Evolutionary conservation across 2,888 invertebrate species (phyloP), one percentile per base, ranked within the genome.

Genomic region (Drosophila yooni): DNA sequence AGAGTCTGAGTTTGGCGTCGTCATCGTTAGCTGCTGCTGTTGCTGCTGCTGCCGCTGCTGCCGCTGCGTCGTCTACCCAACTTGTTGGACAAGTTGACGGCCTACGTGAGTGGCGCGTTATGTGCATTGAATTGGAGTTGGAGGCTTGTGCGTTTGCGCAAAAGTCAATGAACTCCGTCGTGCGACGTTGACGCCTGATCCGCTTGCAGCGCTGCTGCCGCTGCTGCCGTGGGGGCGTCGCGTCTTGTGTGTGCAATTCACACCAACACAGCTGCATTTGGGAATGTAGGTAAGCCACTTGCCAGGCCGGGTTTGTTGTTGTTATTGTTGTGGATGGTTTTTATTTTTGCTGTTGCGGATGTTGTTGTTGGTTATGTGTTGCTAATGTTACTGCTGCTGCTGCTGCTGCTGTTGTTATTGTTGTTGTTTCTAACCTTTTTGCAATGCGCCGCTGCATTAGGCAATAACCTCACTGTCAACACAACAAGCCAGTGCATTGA

Each of bases 231-330:
- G 77, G 77, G 80, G 80, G 77, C 80, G 77, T 75, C 80, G 70
- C 61, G 76, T 64, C 80, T 78, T 78, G 79, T 74, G 66, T 70
- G 73, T 84, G 88, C 83, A 83, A 83, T 83, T 88, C 66, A 85
- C 88, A 82, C 88, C 69, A 82, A 80, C 70, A 79, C 74, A 70
- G 61, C 67, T 65, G 70, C 82, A 76, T 76, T 74, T 71, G 86
- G 87, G 90, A 90, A 90, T 90, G 90, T 90, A 88, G 87, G 87
- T 88, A 87, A 90, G 87, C 87, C 86, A 90, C 86, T 86, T 83
- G 80, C 74, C 72, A 71, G 65, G 76, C 76, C 79, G 82, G 73
- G 68, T 74, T 78, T 76, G 69, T 62, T 72, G 56, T 70, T 72
- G 59, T 56, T 62, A 51, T 21, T 60, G 56, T 29, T 61, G 51